A percentile compares a stretch with the other conserved stretches of the same genome.
Conservation (phyloP, 2,113 vertebrate species). For the Nycticebus coucang region DNA sequence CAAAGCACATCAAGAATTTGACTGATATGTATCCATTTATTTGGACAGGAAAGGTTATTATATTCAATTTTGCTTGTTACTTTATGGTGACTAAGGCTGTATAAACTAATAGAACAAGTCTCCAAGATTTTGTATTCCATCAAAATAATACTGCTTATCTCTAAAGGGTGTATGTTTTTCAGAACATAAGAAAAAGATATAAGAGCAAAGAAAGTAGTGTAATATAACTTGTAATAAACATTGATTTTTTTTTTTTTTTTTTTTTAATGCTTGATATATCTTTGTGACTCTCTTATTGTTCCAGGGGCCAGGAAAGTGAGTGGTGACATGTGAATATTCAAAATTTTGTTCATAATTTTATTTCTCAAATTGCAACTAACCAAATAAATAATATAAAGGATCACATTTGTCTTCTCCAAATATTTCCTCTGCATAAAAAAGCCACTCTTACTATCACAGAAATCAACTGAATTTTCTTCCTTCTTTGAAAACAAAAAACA, state of each 20-base stretch:
- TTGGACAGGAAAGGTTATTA: not conserved
- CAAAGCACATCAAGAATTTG: not conserved
- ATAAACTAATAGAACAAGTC: not conserved
- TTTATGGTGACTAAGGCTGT: not conserved
- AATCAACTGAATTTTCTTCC: not conserved
- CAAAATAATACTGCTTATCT: slow-evolving; percentile 18
- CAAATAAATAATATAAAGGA: not conserved
- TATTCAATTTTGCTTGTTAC: not conserved
- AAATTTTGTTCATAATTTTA: slow-evolving; percentile 31
- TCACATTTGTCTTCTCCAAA: not conserved
- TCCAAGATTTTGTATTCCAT: not conserved
- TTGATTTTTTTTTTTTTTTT: slow-evolving; percentile 16
- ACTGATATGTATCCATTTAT: not conserved
- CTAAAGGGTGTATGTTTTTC: not conserved
- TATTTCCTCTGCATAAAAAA: not conserved
- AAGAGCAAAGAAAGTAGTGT: not conserved
- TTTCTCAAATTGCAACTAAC: slow-evolving; percentile 1
- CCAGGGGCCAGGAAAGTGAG: not conserved
- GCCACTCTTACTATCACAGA: not conserved
- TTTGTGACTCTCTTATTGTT: not conserved
- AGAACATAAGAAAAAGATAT: not conserved
- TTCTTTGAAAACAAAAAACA: slow-evolving; percentile 13
- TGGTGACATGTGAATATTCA: not conserved
- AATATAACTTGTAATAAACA: slow-evolving; percentile 13
- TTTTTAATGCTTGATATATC: not conserved